Evolutionary conservation across 2,797 vertebrate species (phyloP).

Genomic region (Cossypha dichroa): DNA sequence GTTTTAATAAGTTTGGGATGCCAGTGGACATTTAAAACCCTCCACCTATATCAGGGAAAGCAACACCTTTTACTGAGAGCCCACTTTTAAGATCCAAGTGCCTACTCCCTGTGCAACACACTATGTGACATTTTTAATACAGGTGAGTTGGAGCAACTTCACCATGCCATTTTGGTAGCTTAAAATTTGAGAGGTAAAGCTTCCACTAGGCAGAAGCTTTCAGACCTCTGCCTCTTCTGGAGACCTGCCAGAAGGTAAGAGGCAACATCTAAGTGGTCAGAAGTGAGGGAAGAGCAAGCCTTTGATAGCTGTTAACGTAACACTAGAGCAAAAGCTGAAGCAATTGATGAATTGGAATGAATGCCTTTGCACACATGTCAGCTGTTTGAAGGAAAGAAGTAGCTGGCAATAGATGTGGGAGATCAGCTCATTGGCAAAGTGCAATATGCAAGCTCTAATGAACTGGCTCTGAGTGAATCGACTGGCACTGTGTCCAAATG

Average conservation of each 20-base stretch:
- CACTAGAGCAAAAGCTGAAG: constrained; percentile 43
- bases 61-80: background rate
- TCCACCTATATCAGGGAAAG: background rate
- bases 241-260: constrained; percentile 1
- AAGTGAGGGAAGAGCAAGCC: background rate
- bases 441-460: constrained; percentile 35
- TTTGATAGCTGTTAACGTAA: background rate
- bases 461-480: constrained; percentile 49
- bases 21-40: background rate
- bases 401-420: constrained; percentile 52
- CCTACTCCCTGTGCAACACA: background rate
- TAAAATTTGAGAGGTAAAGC: background rate
- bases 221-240: background rate
- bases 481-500: constrained; percentile 58
- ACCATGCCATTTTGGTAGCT: background rate
- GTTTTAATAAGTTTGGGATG: background rate
- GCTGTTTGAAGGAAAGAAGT: constrained; percentile 51
- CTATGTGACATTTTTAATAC: background rate
- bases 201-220: background rate
- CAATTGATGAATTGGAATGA: constrained; percentile 42
- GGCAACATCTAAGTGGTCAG: background rate
- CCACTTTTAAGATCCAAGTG: background rate
- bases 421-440: constrained; percentile 39
- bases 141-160: background rate
- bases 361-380: constrained; percentile 65